Base-by-base conservation (phyloP, 2,888 invertebrate genomes). In the Drosophila paramelanica region DNA sequence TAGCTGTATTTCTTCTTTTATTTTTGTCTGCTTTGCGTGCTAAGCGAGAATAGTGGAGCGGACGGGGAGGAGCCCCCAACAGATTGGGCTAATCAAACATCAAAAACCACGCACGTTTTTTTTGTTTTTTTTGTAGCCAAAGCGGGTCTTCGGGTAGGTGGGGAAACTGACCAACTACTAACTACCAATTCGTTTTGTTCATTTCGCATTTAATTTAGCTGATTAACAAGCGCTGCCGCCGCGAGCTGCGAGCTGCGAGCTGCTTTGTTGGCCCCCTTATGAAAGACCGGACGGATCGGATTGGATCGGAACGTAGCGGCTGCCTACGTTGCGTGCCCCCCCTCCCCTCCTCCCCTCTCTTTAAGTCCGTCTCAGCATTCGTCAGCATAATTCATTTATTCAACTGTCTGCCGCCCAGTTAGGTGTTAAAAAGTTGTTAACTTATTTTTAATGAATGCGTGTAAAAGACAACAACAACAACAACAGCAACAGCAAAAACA, bases 381-480 rank as follows among this genome's bases (percentile, higher is more conserved):
- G 88, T 89, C 83, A 84, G 89, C 89, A 82, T 82, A 82, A 82
- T 82, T 82, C 89, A 84, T 84, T 87, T 87, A 84, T 89, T 87
- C 89, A 84, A 81, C 83, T 87, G 87, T 89, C 84, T 89, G 89
- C 84, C 88, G 84, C 89, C 84, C 82, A 80, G 86, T 88, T 84
- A 91, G 90, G 91, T 91, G 91, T 90, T 90, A 89, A 91, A 90
- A 91, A 86, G 91, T 90, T 89, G 91, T 90, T 90, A 90, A 90
- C 89, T 89, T 86, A 83, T 87, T 89, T 90, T 90, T 85, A 86
- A 86, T 88, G 88, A 84, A 79, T 83, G 88, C 88, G 81, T 80
- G 77, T 77, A 77, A 88, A 77, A 86, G 64, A 70, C 68, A 69
- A 68, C 66, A 52, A 68, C 55, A 71, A 69, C 70, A 45, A 46